phyloP scores from a whole-genome alignment of 1,140 invertebrate species.

The Archivesica marissinica region DNA sequence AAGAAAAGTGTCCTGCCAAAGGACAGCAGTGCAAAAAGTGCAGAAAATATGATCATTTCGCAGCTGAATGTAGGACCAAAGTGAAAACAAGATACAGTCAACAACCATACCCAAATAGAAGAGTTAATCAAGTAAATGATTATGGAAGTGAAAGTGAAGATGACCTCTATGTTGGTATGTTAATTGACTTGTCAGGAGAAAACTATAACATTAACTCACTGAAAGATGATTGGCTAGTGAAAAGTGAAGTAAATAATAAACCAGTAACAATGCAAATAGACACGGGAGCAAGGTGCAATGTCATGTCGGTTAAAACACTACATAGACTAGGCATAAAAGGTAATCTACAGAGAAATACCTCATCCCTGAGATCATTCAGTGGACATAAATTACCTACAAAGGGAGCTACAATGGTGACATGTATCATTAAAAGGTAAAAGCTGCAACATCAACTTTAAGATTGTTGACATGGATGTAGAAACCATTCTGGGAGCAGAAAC shows the following conservation, averaged over 20 bases:
- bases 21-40: conserved; percentile 60
- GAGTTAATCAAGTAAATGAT: background rate
- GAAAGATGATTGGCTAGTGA: background rate
- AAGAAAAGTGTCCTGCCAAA: conserved; percentile 54
- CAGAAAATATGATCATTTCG: conserved; percentile 35
- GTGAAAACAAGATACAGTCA: background rate
- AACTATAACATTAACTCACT: conserved; percentile 16
- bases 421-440: conserved; percentile 23
- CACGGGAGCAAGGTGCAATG: conserved; percentile 8
- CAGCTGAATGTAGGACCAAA: conserved; percentile 30
- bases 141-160: background rate
- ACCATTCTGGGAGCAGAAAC: conserved; percentile 43
- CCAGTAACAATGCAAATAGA: conserved; percentile 28
- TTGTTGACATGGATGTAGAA: conserved; percentile 30
- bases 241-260: background rate
- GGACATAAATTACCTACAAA: background rate
- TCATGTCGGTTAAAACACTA: conserved; percentile 7
- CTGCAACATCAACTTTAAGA: conserved; percentile 50
- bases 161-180: conserved; percentile 31
- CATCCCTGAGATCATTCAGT: background rate
- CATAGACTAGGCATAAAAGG: background rate
- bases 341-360: background rate
- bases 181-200: background rate
- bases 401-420: conserved; percentile 1
- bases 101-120: background rate